Conservation (phyloP, 35 echinoderm and acorn worm genomes). For the Heliocidaris erythrogramma region DNA sequence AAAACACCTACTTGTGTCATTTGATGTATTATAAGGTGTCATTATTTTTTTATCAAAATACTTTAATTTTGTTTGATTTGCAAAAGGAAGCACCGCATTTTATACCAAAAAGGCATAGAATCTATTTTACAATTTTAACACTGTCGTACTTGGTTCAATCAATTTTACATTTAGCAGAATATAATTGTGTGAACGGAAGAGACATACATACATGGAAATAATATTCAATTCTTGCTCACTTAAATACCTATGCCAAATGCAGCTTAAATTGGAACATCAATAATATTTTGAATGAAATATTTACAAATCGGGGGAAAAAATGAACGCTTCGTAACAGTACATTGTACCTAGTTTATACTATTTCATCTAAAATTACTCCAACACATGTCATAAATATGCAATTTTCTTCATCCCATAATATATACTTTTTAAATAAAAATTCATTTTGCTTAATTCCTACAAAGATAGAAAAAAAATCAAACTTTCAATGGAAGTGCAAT, state of each 20-base stretch:
- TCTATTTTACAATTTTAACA: background rate
- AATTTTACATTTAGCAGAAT: background rate
- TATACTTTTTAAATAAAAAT: background rate
- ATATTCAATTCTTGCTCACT: background rate
- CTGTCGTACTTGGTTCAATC: background rate
- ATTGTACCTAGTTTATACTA: background rate
- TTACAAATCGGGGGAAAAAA: background rate
- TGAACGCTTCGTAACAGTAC: background rate
- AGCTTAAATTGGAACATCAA: background rate
- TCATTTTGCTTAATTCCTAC: background rate
- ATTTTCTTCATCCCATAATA: background rate
- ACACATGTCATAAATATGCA: background rate
- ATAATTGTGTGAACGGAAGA: background rate
- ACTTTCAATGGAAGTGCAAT: background rate
- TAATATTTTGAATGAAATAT: background rate
- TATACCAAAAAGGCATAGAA: constrained; percentile 40
- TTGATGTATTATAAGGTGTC: background rate
- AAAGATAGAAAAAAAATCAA: background rate
- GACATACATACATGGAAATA: background rate
- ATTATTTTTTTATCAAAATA: background rate
- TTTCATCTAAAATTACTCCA: background rate
- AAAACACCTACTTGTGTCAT: background rate
- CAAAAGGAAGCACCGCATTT: constrained; percentile 40
- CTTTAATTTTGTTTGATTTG: constrained; percentile 22
- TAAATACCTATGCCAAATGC: background rate